Base-by-base conservation (phyloP, 2,888 invertebrate species). In the Lucinisca nassula region DNA sequence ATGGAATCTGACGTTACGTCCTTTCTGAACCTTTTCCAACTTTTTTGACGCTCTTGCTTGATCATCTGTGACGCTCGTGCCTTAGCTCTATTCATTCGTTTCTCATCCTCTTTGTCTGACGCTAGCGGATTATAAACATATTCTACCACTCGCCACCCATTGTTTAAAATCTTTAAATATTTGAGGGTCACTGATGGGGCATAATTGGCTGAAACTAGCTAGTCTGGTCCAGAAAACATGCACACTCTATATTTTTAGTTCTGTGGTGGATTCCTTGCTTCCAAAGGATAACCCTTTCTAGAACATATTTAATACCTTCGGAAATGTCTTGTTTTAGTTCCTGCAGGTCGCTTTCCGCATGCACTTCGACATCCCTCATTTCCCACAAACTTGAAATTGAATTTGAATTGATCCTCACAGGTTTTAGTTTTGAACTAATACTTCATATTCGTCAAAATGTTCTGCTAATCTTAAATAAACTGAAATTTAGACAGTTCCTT, bases 361-460 rank as follows among this genome's bases (percentile, higher is more conserved):
- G 61, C 27, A 21, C 35, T 4, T 72, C 72, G 1, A 37, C 72
- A n/a, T 38, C 72, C 8, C 24, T 3, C 6, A 72, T 6, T 37
- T 32, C 24, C 72, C 3, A 38, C 1, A n/a, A 72, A 10, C 30
- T 72, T 72, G n/a, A 37, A n/a, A 72, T 72, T 72, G 21, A 72
- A 72, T 21, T 72, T 72, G 37, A 72, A 72, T 37, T 72, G 72
- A 10, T 72, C 72, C 37, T 72, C 72, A 24, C 72, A 72, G 21
- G n/a, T 38, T 21, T 72, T 72, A 8, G 4, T 32, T 10, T 72
- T 72, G 72, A 72, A 72, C 40, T 32, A 12, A 38, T 72, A 72
- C 4, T 21, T n/a, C 2, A n/a, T 37, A 72, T 72, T 38, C 3
- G 40, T n/a, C 24, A 37, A 72, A 37, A 72, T 72, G 72, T 72